Conservation (phyloP, 1,140 invertebrate species). For the Watersipora subatra region DNA sequence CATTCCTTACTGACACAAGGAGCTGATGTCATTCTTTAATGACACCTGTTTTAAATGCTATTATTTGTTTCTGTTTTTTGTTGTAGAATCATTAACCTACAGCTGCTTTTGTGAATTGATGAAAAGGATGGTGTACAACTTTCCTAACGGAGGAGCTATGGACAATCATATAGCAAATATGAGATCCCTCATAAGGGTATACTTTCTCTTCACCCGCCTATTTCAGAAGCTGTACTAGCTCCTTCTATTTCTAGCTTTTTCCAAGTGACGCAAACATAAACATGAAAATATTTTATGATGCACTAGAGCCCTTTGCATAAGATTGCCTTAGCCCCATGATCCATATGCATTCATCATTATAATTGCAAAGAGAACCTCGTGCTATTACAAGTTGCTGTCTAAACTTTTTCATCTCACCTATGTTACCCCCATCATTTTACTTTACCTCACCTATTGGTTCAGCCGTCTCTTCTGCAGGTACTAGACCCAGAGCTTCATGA, state of each 20-base stretch:
- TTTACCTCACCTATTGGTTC: too few species aligned
- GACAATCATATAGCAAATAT: constrained; percentile 89
- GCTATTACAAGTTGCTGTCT: too few species aligned
- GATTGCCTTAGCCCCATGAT: not conserved
- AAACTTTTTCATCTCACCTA: too few species aligned
- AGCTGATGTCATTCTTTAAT: too few species aligned
- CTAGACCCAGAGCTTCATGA: constrained; percentile 84
- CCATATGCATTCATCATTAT: too few species aligned
- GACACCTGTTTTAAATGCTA: too few species aligned
- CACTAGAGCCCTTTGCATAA: constrained; percentile 1
- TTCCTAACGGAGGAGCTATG: constrained; percentile 83
- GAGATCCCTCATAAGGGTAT: constrained; percentile 54
- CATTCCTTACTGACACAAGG: too few species aligned
- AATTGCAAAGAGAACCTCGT: too few species aligned
- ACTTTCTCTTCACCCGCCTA: not conserved
- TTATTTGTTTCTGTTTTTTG: constrained; percentile 8
- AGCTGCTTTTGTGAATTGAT: constrained; percentile 80
- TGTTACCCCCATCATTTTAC: too few species aligned
- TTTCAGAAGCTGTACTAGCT: constrained; percentile 4
- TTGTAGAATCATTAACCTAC: constrained; percentile 68
- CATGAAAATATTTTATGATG: not conserved
- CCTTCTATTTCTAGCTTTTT: not conserved
- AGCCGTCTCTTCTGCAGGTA: constrained; percentile 60
- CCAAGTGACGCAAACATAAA: not conserved
- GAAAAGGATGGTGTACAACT: constrained; percentile 76